A percentile compares a stretch with the other conserved stretches of the same genome.
phyloP scores from a whole-genome alignment of 1,140 invertebrate species.

The Zaprionus lachaisei region DNA sequence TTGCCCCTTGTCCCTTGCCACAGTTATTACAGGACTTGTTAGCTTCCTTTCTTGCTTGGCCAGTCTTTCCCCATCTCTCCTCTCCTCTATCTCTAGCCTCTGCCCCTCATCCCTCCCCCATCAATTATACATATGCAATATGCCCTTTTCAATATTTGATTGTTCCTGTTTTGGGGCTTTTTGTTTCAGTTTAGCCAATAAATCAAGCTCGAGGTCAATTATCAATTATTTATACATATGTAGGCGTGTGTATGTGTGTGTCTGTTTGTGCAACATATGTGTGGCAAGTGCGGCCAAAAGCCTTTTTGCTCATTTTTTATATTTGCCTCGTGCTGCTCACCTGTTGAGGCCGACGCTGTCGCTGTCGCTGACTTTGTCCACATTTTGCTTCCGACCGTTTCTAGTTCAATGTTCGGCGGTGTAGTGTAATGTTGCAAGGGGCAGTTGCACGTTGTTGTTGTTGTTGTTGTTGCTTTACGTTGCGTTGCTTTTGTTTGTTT shows the following conservation, averaged over 20 bases:
- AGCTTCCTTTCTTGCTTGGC: no score
- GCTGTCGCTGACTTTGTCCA: slow-evolving; percentile 34
- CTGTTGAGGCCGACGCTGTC: slow-evolving; percentile 38
- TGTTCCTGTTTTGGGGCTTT: slow-evolving; percentile 23
- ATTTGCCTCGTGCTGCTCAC: slow-evolving; percentile 33
- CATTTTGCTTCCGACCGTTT: slow-evolving; percentile 19
- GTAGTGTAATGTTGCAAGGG: neutral
- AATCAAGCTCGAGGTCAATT: slow-evolving; percentile 73
- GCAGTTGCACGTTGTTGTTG: no score
- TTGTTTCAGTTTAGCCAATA: slow-evolving; percentile 62
- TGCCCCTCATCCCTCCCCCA: neutral
- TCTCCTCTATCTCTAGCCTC: no score
- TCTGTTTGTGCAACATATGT: neutral
- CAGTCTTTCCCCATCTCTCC: no score
- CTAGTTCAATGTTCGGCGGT: slow-evolving; percentile 21
- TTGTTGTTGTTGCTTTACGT: neutral
- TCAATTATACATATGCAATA: slow-evolving; percentile 39
- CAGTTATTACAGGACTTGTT: no score
- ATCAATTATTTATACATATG: slow-evolving; percentile 67
- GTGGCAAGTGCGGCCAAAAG: slow-evolving; percentile 3
- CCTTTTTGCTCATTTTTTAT: slow-evolving; percentile 2
- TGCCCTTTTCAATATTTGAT: slow-evolving; percentile 17
- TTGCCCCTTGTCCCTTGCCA: no score
- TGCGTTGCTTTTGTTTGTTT: slow-evolving; percentile 21
- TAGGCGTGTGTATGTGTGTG: neutral